These are phyloP conservation scores for Drosophila anomelani DNA, from an alignment of 2,888 invertebrate genomes.

Conservation along the genomic window DNA sequence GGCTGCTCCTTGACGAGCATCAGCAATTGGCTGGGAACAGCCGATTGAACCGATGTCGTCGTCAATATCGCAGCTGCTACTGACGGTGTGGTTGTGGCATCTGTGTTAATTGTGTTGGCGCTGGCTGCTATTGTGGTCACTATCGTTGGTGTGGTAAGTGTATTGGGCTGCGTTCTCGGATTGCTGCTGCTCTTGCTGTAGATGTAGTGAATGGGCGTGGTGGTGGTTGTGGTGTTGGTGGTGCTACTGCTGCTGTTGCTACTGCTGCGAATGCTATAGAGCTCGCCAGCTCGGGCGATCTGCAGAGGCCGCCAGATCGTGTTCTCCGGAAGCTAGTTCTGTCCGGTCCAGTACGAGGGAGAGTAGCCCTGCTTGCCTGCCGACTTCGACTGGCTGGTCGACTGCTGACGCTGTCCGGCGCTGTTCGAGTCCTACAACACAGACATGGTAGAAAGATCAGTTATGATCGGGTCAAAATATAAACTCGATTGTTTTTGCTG, in stretches of 20 bases:
- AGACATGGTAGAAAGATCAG: neutral
- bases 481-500: conserved; percentile 3
- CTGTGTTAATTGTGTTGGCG: conserved; percentile 19
- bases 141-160: conserved; percentile 38
- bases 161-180: conserved; percentile 49
- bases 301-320: conserved; percentile 74
- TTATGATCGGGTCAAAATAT: neutral
- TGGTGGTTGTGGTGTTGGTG: conserved; percentile 30
- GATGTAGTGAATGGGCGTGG: conserved; percentile 58
- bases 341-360: conserved; percentile 85
- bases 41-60: conserved; percentile 11
- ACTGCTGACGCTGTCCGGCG: conserved; percentile 85
- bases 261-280: conserved; percentile 59
- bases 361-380: conserved; percentile 85
- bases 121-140: conserved; percentile 28
- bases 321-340: conserved; percentile 83
- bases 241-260: conserved; percentile 36
- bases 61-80: conserved; percentile 32
- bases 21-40: conserved; percentile 59
- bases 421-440: conserved; percentile 84
- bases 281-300: conserved; percentile 55
- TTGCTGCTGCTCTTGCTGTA: conserved; percentile 26
- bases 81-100: conserved; percentile 34
- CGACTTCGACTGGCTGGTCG: conserved; percentile 85
- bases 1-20: conserved; percentile 65